Base-by-base conservation (phyloP, 2,888 invertebrate species). In the Ichneumoninae sp. region DNA sequence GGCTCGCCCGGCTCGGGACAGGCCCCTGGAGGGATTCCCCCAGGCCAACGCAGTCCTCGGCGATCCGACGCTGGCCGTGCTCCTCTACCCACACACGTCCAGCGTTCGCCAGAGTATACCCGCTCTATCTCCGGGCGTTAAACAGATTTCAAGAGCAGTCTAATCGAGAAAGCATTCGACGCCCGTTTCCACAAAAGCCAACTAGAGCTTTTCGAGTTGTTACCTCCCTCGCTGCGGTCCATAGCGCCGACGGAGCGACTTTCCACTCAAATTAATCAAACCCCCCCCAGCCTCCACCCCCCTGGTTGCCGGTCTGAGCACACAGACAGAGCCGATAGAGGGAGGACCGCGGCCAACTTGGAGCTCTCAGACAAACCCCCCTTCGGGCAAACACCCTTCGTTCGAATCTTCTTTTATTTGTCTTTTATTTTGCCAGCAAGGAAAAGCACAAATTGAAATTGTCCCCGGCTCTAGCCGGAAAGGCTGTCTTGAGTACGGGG, bases 121-220 rank as follows among this genome's bases (percentile, higher is more conserved):
- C 1, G 44, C 44, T 47, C 44, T 16, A 47, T 47, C 44, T 47
- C 68, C 70, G 70, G 82, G 83, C 84, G 83, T 85, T 86, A 85
- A 86, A 85, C 86, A 86, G 85, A 86, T 86, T 86, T 85, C 82
- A 82, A 80, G 86, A 84, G 83, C 80, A 80, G 77, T 82, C 82
- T 86, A 84, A 86, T 86, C 80, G 86, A 82, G 85, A 85, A 85
- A 85, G 82, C 85, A 82, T 80, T 85, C 82, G 68, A 76, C 76
- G 75, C 52, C 44, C 66, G 83, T 75, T 78, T 78, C 77, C 54
- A 62, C 72, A 66, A 81, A 81, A 81, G 84, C 82, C 57, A 83
- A 78, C 85, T 78, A 83, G 16, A 47, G 65, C 76, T 83, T 50
- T 72, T 72, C 62, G 62, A 80, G 66, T 65, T 76, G 54, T 57